Evolutionary conservation across 1,140 invertebrate genomes (phyloP), one percentile per base, ranked within the genome.

Genomic region (Pantala flavescens): DNA sequence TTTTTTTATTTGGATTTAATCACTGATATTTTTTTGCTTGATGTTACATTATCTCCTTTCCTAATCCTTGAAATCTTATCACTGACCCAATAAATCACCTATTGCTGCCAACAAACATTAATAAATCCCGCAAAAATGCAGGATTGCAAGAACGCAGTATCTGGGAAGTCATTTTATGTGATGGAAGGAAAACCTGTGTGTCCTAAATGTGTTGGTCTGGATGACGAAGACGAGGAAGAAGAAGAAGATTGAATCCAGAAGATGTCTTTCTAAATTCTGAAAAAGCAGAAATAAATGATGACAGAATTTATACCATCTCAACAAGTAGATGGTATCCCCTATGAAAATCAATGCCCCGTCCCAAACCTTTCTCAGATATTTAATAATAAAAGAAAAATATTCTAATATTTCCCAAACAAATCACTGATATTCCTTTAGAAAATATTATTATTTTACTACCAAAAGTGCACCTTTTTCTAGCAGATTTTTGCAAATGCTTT

Each of bases 91-190:
- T 36, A 36, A 5, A 36, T 36, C 21, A 24, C 55, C 43, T 74
- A 42, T 70, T 23, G 28, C 73, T 73, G 28, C 21, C 11, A 12
- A 19, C 9, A 19, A 72, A 24, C 24, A 21, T n/a, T n/a, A n/a
- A n/a, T n/a, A n/a, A n/a, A n/a, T n/a, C 19, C 19, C 28, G 23
- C 43, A 73, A 23, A 24, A 36, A 43, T 77, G 10, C 87, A 98
- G 95, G 96, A 97, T 84, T 97, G 96, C 87, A 93, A 94, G 85
- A 88, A 90, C 79, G 85, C 94, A 72, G 94, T 98, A 74, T 90
- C 92, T 81, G 94, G 94, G 78, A 95, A 95, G 83, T 95, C 93
- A 74, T 98, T 98, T 86, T 98, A 97, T 84, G 94, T 93, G 75
- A 93, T 95, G 88, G 94, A 96, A 84, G 93, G 92, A 78, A 94